Evolutionary conservation across 2,888 invertebrate genomes (phyloP).

Genomic region (Coremacera marginata): DNA sequence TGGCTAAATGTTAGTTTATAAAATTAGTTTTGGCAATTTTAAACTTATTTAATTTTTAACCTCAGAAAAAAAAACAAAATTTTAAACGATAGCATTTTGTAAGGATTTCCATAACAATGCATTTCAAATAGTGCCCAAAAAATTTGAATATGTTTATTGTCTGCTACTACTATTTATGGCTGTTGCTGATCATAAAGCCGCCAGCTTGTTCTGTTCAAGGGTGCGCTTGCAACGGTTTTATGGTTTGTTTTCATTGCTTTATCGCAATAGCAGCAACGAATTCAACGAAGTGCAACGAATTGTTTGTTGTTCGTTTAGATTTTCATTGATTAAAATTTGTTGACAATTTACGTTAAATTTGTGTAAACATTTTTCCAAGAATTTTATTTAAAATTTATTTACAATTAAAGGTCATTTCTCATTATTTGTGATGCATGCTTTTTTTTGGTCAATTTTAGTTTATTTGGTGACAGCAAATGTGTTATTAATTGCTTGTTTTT

Average conservation of each 20-base stretch:
- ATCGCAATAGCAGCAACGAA: neutral
- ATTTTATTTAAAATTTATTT: neutral
- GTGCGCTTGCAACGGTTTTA: neutral
- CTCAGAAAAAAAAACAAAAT: neutral
- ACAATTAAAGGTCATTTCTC: conserved; percentile 11
- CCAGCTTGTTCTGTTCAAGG: neutral
- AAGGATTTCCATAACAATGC: conserved; percentile 2
- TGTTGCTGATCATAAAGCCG: too few relatives aligned
- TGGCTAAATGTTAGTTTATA: conserved; percentile 52
- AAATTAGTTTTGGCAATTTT: conserved; percentile 37
- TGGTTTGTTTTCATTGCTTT: neutral
- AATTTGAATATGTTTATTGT: neutral
- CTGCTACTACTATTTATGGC: neutral
- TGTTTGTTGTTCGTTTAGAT: conserved; percentile 36
- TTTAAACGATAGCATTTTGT: conserved; percentile 25
- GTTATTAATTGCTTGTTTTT: conserved; percentile 65
- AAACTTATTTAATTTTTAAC: neutral
- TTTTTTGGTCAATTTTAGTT: conserved; percentile 20
- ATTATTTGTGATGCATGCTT: neutral
- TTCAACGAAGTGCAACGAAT: conserved; percentile 60
- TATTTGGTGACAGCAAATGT: conserved; percentile 60
- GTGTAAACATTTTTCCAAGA: neutral
- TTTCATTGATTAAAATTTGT: conserved; percentile 26
- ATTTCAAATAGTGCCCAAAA: neutral
- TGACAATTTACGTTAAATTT: neutral